Conservation (phyloP, 2,113 vertebrate genomes). For the Caracal caracal region DNA sequence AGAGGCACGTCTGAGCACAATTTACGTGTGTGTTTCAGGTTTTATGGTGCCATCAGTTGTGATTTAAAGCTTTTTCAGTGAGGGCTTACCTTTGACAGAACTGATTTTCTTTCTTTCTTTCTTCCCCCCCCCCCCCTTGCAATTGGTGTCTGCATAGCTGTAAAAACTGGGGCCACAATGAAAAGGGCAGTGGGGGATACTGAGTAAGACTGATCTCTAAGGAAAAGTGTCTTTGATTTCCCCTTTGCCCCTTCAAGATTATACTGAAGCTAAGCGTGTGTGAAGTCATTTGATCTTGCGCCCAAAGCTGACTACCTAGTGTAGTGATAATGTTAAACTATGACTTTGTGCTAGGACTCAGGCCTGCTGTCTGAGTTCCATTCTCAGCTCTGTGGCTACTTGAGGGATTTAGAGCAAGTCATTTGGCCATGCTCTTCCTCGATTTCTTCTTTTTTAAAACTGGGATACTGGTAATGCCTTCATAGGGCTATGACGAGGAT, state of each 20-base stretch:
- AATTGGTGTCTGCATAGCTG: neutral
- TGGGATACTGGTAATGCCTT: neutral
- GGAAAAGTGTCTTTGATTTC: neutral
- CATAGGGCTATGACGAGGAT: neutral
- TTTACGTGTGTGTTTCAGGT: neutral
- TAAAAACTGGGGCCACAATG: neutral
- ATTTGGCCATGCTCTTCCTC: neutral
- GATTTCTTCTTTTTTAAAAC: neutral
- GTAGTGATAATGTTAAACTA: neutral
- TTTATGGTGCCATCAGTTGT: neutral
- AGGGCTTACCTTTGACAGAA: neutral
- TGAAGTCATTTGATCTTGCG: neutral
- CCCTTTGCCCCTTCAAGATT: neutral
- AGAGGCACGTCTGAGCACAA: neutral
- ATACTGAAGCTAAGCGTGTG: neutral
- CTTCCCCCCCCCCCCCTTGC: neutral
- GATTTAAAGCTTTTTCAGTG: neutral
- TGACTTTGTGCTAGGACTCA: neutral
- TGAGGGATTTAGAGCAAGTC: neutral
- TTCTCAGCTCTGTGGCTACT: neutral
- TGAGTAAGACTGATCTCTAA: neutral
- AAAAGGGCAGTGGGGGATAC: neutral
- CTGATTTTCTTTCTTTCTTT: neutral
- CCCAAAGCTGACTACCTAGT: neutral
- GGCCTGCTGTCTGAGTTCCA: neutral